phyloP scores from a whole-genome alignment of 2,113 vertebrate species.

The Merops nubicus region DNA sequence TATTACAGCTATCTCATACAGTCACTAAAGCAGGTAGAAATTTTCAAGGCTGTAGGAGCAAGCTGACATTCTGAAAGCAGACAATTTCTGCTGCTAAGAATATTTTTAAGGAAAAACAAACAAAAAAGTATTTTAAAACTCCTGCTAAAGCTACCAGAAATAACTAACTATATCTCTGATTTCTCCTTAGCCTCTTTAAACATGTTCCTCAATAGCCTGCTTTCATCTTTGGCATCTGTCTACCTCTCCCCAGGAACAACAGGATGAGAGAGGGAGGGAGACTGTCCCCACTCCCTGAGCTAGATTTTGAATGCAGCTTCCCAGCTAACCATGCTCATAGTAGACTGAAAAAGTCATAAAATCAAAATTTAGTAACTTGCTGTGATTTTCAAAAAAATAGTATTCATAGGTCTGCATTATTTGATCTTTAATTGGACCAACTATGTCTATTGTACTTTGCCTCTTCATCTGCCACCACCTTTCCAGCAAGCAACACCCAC shows the following conservation, averaged over 20 bases:
- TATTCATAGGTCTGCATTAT: background rate
- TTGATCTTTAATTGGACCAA: background rate
- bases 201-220: background rate
- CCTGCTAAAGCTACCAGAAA: background rate
- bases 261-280: background rate
- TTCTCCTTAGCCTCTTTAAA: background rate
- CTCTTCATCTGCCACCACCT: background rate
- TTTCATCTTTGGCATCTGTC: background rate
- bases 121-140: background rate
- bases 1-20: background rate
- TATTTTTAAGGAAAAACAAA: background rate
- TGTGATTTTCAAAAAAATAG: background rate
- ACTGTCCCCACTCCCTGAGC: fast-evolving
- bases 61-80: background rate
- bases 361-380: background rate
- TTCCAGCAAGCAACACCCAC: background rate
- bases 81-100: background rate
- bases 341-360: background rate
- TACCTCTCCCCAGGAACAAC: background rate
- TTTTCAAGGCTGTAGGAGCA: background rate
- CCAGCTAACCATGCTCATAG: background rate
- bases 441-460: background rate
- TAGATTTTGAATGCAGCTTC: background rate
- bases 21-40: background rate
- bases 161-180: background rate